Conservation (phyloP, 2,113 vertebrate species). For the Jaculus jaculus region DNA sequence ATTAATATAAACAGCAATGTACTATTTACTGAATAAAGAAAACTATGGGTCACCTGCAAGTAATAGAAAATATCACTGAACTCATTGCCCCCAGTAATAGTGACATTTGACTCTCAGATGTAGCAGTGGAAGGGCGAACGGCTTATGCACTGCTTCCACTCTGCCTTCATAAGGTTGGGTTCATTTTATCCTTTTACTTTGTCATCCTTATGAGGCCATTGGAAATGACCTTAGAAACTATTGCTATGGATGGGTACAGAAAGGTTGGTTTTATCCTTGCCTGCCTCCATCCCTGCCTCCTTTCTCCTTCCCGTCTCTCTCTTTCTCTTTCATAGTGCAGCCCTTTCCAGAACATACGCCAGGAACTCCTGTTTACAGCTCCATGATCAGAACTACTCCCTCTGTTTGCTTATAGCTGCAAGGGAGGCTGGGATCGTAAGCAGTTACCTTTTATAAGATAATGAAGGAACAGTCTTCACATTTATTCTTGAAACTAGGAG, state of each 20-base stretch:
- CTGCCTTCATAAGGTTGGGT: not conserved
- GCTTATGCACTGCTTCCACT: not conserved
- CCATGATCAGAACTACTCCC: not conserved
- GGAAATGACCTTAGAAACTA: not conserved
- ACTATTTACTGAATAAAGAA: not conserved
- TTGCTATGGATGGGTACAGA: not conserved
- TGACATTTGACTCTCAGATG: not conserved
- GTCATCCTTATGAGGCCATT: not conserved
- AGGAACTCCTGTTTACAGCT: not conserved
- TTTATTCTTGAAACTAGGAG: not conserved
- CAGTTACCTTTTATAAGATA: not conserved
- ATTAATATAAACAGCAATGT: not conserved
- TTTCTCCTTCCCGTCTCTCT: not conserved
- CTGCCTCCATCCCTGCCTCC: no score
- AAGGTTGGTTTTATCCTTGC: not conserved
- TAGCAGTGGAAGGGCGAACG: not conserved
- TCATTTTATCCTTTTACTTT: not conserved
- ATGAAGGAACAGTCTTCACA: not conserved
- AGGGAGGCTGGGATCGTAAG: not conserved
- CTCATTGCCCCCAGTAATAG: not conserved
- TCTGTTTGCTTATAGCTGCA: not conserved
- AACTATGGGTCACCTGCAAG: not conserved
- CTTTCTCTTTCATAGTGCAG: not conserved
- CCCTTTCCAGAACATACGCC: not conserved
- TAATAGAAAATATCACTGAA: slow-evolving; percentile 5